phyloP scores from a whole-genome alignment of 2,888 invertebrate genomes.

The Lasioglossum villosulum region DNA sequence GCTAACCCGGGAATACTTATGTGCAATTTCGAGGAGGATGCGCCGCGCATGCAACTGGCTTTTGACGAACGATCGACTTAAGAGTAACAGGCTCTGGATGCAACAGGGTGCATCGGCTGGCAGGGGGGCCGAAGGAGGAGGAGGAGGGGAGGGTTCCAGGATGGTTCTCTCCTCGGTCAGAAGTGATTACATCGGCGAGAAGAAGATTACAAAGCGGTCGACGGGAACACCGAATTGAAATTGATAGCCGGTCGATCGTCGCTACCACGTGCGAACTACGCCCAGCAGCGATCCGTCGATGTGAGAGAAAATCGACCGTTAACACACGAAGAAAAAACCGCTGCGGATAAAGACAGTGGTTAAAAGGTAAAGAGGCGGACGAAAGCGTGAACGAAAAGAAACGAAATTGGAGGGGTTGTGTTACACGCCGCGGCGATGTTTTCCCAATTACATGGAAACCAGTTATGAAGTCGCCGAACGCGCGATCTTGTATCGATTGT shows the following conservation, averaged over 20 bases:
- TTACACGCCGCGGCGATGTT: not conserved
- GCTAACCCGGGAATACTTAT: conserved; percentile 1
- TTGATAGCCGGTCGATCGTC: conserved; percentile 69
- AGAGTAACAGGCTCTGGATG: conserved; percentile 6
- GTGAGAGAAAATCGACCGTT: conserved; percentile 1
- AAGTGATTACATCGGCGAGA: conserved; percentile 63
- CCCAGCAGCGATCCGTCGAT: conserved; percentile 19
- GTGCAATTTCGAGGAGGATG: conserved; percentile 3
- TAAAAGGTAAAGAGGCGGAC: not conserved
- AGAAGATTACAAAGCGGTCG: conserved; percentile 64
- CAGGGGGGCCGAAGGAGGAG: not conserved
- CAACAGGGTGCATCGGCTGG: not conserved
- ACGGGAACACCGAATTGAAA: conserved; percentile 71
- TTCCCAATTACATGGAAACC: conserved; percentile 27
- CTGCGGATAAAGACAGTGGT: not conserved
- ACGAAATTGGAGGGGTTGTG: not conserved
- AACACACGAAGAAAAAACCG: not conserved
- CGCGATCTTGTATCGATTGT: not conserved
- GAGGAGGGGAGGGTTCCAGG: not conserved
- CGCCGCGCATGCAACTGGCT: conserved; percentile 6
- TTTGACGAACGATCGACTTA: conserved; percentile 21
- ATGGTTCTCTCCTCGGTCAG: conserved; percentile 47
- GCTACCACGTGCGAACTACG: conserved; percentile 58
- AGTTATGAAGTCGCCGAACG: not conserved
- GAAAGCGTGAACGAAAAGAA: not conserved